Base-by-base conservation (phyloP, 2,113 vertebrate species). In the Phrynosoma platyrhinos region DNA sequence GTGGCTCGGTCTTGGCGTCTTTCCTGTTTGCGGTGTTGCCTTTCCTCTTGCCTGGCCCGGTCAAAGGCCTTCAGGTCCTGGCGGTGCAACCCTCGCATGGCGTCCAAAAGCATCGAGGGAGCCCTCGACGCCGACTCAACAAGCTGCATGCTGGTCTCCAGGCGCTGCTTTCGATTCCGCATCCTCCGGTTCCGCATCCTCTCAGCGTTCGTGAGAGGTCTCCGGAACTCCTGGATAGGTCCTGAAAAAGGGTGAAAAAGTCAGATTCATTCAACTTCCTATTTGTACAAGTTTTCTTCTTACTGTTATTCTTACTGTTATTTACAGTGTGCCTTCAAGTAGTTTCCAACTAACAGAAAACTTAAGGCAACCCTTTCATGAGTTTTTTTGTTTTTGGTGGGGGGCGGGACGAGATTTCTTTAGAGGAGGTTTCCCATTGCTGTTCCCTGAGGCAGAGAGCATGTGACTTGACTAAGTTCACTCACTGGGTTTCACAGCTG, bases 121-220 rank as follows among this genome's bases (percentile, higher is more conserved):
- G 87, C 87, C 58, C 87, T 47, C 1, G 87, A 88, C 0, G 87
- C 87, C 9, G 87, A 88, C 47, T 88, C 87, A 1, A 88, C 87
- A 6, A 88, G 72, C 16, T 88, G 87, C 87, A 88, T 88, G 87
- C 87, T 88, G 87, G 87, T 88, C 81, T 88, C 87, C 62, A 88
- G 74, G 18, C 87, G 81, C 81, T 88, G 87, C 23, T 88, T 88
- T 58, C 87, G 58, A 74, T 88, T 88, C 14, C 87, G n/a, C 87
- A 88, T 88, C 81, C 87, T 18, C 13, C 87, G 87, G 74, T 88
- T 88, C 58, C 87, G 81, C 87, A 88, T 88, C 62, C 87, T n/a
- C 25, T 88, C 87, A 0, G 87, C 87, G 4, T 88, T 88, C 1
- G 87, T 88, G n/a, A 88, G 81, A 81, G 87, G 87, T 1, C 87